phyloP scores from a whole-genome alignment of 92 coral and sea anemone genomes.

The Pocillopora meandrina region DNA sequence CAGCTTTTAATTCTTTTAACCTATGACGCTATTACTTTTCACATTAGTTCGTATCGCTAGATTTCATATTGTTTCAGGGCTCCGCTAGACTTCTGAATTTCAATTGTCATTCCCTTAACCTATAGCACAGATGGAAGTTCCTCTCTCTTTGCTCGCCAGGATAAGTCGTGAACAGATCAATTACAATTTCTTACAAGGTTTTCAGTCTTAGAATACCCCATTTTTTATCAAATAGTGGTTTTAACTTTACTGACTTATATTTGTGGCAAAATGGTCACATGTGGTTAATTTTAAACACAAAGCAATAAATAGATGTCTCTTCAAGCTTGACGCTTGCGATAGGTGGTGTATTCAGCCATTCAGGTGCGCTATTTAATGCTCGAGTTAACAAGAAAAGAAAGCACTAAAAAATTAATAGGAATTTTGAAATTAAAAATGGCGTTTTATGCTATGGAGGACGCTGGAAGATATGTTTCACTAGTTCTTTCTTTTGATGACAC shows the following conservation, averaged over 20 bases:
- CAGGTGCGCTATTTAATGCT: conserved; percentile 29
- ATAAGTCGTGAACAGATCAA: neutral
- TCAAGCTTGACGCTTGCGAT: neutral
- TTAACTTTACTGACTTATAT: neutral
- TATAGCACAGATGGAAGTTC: too few species aligned
- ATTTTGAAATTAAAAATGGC: neutral
- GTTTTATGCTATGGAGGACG: neutral
- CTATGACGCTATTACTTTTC: neutral
- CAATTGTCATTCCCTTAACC: too few species aligned
- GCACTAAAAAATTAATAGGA: conserved; percentile 33
- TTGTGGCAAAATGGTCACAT: conserved; percentile 22
- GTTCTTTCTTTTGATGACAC: neutral
- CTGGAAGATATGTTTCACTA: neutral
- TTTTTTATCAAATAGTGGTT: neutral
- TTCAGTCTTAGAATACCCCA: neutral
- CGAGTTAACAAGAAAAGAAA: conserved; percentile 25
- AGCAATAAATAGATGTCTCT: conserved; percentile 16
- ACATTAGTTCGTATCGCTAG: too few species aligned
- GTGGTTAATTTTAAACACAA: conserved; percentile 7
- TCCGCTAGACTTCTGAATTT: too few species aligned
- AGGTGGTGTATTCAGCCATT: conserved; percentile 38
- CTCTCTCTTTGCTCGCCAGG: neutral
- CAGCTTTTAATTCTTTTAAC: neutral
- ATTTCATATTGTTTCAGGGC: too few species aligned
- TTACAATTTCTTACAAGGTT: neutral